phyloP scores from a whole-genome alignment of 2,888 invertebrate genomes.

The Lymantria dispar region DNA sequence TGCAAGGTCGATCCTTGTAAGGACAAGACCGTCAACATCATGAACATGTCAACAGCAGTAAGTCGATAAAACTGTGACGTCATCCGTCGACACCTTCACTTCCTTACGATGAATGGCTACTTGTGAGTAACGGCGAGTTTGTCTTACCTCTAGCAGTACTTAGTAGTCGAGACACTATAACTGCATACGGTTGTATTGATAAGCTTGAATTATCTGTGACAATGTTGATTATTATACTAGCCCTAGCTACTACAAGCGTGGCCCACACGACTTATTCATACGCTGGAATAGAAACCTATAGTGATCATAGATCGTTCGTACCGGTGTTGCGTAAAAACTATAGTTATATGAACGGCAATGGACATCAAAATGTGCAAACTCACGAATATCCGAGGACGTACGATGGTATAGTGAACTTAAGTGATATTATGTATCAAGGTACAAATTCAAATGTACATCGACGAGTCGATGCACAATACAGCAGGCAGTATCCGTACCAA shows the following conservation, averaged over 20 bases:
- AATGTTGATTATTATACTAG: slow-evolving; percentile 17
- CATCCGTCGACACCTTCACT: slow-evolving; percentile 1
- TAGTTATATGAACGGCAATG: slow-evolving; percentile 5
- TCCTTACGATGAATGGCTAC: slow-evolving; percentile 4
- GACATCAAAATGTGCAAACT: slow-evolving; percentile 5
- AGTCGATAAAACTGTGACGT: not conserved
- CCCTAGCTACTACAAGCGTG: slow-evolving; percentile 5
- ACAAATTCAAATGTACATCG: not conserved
- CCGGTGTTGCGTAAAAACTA: not conserved
- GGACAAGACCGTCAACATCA: not conserved
- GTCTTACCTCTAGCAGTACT: not conserved
- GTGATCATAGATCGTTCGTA: slow-evolving; percentile 5
- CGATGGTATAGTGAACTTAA: slow-evolving; percentile 5
- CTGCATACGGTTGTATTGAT: not conserved
- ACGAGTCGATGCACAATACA: slow-evolving; percentile 2
- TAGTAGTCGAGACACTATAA: slow-evolving; percentile 1
- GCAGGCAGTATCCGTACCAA: slow-evolving; percentile 3
- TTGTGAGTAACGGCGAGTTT: slow-evolving; percentile 5
- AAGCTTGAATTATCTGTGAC: slow-evolving; percentile 2
- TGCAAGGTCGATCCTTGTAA: not conserved
- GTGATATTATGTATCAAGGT: slow-evolving; percentile 9
- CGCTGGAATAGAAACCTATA: slow-evolving; percentile 2
- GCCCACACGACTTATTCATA: slow-evolving; percentile 14
- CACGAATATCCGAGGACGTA: slow-evolving; percentile 5
- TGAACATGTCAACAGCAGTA: not conserved